A percentile compares a stretch with the other conserved stretches of the same genome.
Evolutionary conservation across 2,113 vertebrate genomes (phyloP).

Genomic region (Brachyhypopomus occidentalis): DNA sequence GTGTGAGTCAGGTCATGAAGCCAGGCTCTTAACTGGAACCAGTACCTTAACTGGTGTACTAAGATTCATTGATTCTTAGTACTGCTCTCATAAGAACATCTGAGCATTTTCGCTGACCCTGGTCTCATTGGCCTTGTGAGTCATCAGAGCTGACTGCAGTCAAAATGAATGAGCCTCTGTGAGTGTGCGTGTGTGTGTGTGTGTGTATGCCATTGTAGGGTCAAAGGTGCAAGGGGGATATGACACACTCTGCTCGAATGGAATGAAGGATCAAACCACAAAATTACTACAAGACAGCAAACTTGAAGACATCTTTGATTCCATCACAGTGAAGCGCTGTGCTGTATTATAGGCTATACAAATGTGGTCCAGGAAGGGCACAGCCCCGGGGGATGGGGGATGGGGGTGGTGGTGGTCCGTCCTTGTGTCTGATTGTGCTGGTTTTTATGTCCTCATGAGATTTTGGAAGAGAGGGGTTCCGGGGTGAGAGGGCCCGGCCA

Average conservation of each 20-base stretch:
- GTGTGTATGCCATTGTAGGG: not conserved
- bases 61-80: not conserved
- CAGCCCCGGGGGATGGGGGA: no score
- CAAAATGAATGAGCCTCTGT: not conserved
- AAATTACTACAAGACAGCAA: conserved; percentile 13
- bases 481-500: no score
- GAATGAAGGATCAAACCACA: conserved; percentile 7
- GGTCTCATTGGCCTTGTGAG: not conserved
- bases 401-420: no score
- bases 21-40: conserved; percentile 36
- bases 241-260: not conserved
- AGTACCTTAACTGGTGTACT: conserved; percentile 32
- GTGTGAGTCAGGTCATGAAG: conserved; percentile 36
- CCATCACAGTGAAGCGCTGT: no score
- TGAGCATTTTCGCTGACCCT: conserved; percentile 3
- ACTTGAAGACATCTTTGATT: conserved; percentile 8
- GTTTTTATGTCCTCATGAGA: not conserved
- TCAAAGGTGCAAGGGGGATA: not conserved
- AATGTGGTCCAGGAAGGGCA: no score
- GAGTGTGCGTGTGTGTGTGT: not conserved
- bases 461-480: no score
- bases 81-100: conserved; percentile 16
- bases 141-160: conserved; percentile 20
- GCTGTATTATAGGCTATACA: no score
- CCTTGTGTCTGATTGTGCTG: not conserved